Evolutionary conservation across 2,797 vertebrate genomes (phyloP), one percentile per base, ranked within the genome.

Genomic region (Dryobates pubescens): DNA sequence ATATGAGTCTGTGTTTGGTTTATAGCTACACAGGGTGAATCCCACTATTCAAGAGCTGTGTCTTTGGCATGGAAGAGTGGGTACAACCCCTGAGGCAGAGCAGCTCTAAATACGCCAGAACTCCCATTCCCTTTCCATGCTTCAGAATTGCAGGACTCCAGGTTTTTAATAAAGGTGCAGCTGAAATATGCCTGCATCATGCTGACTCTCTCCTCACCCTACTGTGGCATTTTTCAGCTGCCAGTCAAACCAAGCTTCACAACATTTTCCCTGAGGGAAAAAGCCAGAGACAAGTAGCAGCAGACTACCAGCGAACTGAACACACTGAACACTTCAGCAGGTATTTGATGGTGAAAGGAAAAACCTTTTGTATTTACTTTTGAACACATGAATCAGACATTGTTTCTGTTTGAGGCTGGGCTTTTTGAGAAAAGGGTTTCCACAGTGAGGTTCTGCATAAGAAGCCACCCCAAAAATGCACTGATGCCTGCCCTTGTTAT

Each of bases 201-300:
- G 23, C 56, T 82, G 51, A 38, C 72, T 77, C 63, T 47, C 57
- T 95, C 70, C 53, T 92, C 79, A 54, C 38, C 75, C 26, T 36
- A 6, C 68, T 30, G 15, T 57, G 70, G 63, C 69, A 58, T 36
- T 89, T 74, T 58, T 65, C 76, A 74, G 65, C 73, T 80, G 57
- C 72, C 72, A 92, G 87, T 75, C 73, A 90, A 94, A 56, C 32
- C 78, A 92, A 56, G 51, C 75, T 71, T 77, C 69, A 82, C 51
- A 82, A 86, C 79, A 91, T 72, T 72, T 82, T 65, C 62, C 82
- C 65, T 43, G 34, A 75, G 63, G 89, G 71, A 10, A 7, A 89
- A 57, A 94, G 47, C 62, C 62, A n/a, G 36, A 92, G 62, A 72
- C 63, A 90, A 92, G 78, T 7, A 81, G 30, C 62, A 77, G 77